These are phyloP conservation scores for Magallana gigas DNA, from an alignment of 1,140 invertebrate genomes.

Conservation along the genomic window DNA sequence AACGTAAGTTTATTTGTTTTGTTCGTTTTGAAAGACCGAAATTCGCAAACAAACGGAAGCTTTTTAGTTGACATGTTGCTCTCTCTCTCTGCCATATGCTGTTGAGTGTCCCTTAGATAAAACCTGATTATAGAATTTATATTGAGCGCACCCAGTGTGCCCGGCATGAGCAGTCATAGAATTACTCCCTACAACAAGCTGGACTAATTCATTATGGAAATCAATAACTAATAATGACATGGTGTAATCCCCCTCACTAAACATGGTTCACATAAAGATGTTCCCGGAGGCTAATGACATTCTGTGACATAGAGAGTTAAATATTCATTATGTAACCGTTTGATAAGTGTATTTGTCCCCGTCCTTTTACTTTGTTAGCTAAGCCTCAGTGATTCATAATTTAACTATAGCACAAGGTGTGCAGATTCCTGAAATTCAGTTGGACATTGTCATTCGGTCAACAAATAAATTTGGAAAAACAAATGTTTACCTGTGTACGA, in stretches of 20 bases:
- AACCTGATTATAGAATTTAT: background rate
- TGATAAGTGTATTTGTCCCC: background rate
- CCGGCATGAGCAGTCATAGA: background rate
- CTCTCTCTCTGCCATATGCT: background rate
- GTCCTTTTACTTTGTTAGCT: background rate
- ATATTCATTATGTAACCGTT: background rate
- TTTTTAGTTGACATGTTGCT: no score
- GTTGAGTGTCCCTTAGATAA: background rate
- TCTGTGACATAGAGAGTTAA: background rate
- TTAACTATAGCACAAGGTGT: background rate
- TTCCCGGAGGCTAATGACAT: background rate
- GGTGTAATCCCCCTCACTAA: background rate
- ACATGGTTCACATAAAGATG: background rate
- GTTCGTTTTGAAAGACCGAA: no score
- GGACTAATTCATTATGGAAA: slow-evolving; percentile 14
- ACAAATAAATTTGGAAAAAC: background rate
- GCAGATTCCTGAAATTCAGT: background rate
- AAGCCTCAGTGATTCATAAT: background rate
- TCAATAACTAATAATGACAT: slow-evolving; percentile 27
- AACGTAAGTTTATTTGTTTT: slow-evolving; percentile 35
- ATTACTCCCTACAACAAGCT: background rate
- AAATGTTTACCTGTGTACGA: background rate
- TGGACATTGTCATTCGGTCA: background rate
- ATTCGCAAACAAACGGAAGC: no score
- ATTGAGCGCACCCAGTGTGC: background rate